Evolutionary conservation across 1,140 invertebrate species (phyloP).

Genomic region (Rhagoletis zephyria): DNA sequence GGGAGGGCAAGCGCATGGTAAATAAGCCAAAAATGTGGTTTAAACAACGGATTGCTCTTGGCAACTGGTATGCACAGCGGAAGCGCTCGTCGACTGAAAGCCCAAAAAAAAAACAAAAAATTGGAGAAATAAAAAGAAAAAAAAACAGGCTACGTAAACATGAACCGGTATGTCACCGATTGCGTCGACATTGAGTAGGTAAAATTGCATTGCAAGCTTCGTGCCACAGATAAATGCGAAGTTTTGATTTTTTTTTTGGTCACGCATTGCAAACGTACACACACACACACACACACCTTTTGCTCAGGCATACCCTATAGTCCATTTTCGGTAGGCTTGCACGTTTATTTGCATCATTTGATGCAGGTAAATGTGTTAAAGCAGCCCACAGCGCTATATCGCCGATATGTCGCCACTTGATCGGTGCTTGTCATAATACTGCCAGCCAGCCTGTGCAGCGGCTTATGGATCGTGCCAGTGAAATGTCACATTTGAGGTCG

Average conservation of each 20-base stretch:
- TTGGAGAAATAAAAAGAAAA: slow-evolving; percentile 32
- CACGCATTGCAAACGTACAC: neutral
- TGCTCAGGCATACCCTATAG: neutral
- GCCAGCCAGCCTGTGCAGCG: neutral
- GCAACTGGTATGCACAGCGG: neutral
- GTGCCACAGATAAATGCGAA: neutral
- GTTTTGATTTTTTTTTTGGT: neutral
- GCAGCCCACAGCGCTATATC: slow-evolving; percentile 6
- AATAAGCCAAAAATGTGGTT: slow-evolving; percentile 39
- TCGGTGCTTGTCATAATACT: slow-evolving; percentile 32
- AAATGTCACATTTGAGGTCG: slow-evolving; percentile 45
- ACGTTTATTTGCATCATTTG: neutral
- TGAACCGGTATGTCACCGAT: neutral
- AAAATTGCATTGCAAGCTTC: neutral
- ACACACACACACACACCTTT: neutral
- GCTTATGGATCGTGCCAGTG: neutral
- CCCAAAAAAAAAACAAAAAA: neutral
- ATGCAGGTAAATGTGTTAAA: neutral
- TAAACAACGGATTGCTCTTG: neutral
- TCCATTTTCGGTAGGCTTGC: neutral
- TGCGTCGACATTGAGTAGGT: neutral
- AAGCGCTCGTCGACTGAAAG: neutral
- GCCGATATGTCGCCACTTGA: slow-evolving; percentile 23
- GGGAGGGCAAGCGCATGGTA: no score
- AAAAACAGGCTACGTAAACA: neutral